These are phyloP conservation scores for Achatina immaculata DNA, from an alignment of 1,140 invertebrate species.

Conservation along the genomic window DNA sequence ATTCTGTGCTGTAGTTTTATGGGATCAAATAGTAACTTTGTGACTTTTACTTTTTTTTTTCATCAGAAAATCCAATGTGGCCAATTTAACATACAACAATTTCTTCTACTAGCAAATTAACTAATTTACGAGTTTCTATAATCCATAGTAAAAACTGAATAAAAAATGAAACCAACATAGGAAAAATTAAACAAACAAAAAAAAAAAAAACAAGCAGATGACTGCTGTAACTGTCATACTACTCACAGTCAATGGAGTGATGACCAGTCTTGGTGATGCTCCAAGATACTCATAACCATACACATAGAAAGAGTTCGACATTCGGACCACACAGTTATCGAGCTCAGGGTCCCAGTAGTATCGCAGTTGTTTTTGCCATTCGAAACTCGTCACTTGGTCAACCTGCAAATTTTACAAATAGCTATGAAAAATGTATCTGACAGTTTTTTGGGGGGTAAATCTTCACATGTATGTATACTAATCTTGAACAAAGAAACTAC, in stretches of 20 bases:
- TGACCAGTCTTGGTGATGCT: constrained; percentile 70
- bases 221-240: neutral
- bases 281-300: constrained; percentile 73
- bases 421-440: neutral
- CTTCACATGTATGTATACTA: neutral
- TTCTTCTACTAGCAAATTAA: too few species aligned
- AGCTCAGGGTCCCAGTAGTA: constrained; percentile 72
- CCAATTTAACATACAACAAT: too few species aligned
- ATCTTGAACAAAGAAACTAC: neutral
- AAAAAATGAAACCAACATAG: too few species aligned
- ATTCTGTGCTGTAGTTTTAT: too few species aligned
- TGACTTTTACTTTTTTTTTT: too few species aligned
- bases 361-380: constrained; percentile 73
- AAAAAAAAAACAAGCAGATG: too few species aligned
- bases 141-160: too few species aligned
- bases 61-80: too few species aligned
- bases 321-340: constrained; percentile 70
- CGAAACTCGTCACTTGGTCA: constrained; percentile 73
- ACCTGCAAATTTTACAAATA: constrained; percentile 52
- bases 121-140: too few species aligned
- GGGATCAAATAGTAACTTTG: too few species aligned
- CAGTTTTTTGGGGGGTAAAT: neutral
- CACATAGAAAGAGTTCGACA: constrained; percentile 71
- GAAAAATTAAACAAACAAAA: too few species aligned
- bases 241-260: constrained; percentile 72